These are phyloP conservation scores for Lymantria monacha DNA, from an alignment of 2,888 invertebrate species.

Conservation along the genomic window DNA sequence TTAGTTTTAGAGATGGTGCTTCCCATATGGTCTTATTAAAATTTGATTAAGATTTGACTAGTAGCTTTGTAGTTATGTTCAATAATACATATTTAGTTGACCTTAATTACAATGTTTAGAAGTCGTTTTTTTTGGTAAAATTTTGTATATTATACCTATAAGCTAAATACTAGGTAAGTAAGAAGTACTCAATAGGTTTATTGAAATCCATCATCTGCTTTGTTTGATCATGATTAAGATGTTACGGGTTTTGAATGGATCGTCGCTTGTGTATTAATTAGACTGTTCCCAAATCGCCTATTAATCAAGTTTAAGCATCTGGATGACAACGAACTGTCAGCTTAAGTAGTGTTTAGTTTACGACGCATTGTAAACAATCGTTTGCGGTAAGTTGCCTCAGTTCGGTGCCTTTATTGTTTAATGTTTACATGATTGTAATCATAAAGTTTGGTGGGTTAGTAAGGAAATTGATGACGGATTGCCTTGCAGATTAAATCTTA, in stretches of 20 bases:
- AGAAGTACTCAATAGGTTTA: slow-evolving; percentile 3
- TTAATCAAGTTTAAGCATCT: slow-evolving; percentile 80
- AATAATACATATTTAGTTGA: no score
- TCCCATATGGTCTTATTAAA: no score
- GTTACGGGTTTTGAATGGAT: slow-evolving; percentile 57
- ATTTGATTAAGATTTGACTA: no score
- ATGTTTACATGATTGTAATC: slow-evolving; percentile 62
- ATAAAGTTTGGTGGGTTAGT: slow-evolving; percentile 33
- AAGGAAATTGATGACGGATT: slow-evolving; percentile 11
- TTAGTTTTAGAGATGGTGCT: no score
- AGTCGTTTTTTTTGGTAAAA: no score
- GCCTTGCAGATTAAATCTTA: slow-evolving; percentile 1
- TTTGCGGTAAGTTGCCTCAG: slow-evolving; percentile 63
- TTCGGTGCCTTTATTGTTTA: slow-evolving; percentile 63
- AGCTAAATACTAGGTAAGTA: background rate
- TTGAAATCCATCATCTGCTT: slow-evolving; percentile 55
- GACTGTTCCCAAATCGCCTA: slow-evolving; percentile 68
- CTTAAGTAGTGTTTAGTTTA: slow-evolving; percentile 78
- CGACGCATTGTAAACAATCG: slow-evolving; percentile 67
- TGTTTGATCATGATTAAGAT: slow-evolving; percentile 67
- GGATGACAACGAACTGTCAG: slow-evolving; percentile 77
- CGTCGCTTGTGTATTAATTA: slow-evolving; percentile 68
- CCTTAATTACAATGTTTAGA: no score
- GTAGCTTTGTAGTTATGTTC: no score
- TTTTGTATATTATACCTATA: no score